phyloP scores from a whole-genome alignment of 2,113 vertebrate species.

The Anthoscopus minutus region DNA sequence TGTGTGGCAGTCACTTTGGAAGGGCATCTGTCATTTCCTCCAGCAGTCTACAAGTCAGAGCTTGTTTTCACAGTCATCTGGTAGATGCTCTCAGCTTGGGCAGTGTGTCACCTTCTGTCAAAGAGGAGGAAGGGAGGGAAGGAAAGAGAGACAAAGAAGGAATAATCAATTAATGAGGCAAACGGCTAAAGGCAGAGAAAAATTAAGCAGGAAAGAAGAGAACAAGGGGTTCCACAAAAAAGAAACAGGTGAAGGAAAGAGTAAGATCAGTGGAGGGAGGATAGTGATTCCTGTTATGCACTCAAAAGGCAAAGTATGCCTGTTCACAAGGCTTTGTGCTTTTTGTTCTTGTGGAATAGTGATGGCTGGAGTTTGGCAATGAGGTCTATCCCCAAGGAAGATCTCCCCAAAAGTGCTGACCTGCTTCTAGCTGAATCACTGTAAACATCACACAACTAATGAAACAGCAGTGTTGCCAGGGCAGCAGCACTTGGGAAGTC shows the following conservation, averaged over 20 bases:
- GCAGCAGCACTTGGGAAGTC: not conserved
- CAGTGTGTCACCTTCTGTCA: constrained; percentile 12
- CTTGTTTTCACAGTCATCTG: constrained; percentile 4
- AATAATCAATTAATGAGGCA: not conserved
- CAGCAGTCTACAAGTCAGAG: not conserved
- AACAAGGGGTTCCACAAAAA: not conserved
- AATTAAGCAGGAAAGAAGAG: not conserved
- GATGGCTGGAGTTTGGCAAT: not conserved
- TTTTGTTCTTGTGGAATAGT: not conserved
- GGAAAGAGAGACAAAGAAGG: not conserved
- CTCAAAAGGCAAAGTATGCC: not conserved
- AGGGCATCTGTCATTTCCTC: constrained; percentile 9
- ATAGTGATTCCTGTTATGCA: not conserved
- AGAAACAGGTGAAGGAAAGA: not conserved
- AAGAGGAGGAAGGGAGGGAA: not conserved
- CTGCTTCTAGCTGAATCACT: not conserved
- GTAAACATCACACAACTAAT: not conserved
- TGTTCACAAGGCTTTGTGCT: not conserved
- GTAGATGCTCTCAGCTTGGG: not conserved
- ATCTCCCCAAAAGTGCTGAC: not conserved
- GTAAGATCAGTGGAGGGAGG: not conserved
- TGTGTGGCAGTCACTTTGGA: not conserved
- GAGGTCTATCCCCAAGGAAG: not conserved
- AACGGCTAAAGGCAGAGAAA: not conserved
- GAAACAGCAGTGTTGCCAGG: not conserved